These are phyloP conservation scores for Saccostrea echinata DNA, from an alignment of 1,140 invertebrate species.

Conservation along the genomic window DNA sequence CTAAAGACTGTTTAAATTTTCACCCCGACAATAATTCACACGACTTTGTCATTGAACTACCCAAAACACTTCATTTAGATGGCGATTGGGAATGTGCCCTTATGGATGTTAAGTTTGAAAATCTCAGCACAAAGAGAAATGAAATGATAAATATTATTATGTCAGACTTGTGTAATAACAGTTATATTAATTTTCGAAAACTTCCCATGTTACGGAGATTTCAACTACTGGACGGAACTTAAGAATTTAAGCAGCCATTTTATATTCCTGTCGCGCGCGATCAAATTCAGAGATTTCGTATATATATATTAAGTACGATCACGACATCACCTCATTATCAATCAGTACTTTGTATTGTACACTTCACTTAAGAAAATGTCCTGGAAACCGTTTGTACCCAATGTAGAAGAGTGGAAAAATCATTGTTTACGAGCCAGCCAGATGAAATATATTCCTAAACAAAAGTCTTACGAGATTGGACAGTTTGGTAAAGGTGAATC, in stretches of 20 bases:
- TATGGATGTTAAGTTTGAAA: neutral
- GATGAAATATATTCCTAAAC: conserved; percentile 39
- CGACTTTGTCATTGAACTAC: conserved; percentile 15
- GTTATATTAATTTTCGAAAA: conserved; percentile 21
- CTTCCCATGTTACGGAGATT: neutral
- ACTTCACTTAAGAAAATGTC: conserved; percentile 49
- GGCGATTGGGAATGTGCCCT: conserved; percentile 31
- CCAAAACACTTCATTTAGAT: neutral
- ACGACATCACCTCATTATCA: neutral
- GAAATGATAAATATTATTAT: neutral
- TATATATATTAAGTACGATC: conserved; percentile 39
- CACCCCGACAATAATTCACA: conserved; percentile 24
- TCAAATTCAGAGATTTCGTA: conserved; percentile 11
- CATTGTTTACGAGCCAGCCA: neutral
- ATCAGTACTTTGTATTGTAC: conserved; percentile 32
- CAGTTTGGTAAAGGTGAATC: neutral
- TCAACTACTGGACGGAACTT: neutral
- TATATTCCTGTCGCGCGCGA: conserved; percentile 28
- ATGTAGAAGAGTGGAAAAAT: conserved; percentile 35
- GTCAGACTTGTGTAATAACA: conserved; percentile 34
- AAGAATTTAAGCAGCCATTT: neutral
- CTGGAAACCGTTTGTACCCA: conserved; percentile 6
- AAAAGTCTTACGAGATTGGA: neutral
- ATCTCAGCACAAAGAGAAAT: neutral
- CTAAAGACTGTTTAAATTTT: conserved; percentile 7